Evolutionary conservation across 2,888 invertebrate species (phyloP).

Genomic region (Myopa testacea): DNA sequence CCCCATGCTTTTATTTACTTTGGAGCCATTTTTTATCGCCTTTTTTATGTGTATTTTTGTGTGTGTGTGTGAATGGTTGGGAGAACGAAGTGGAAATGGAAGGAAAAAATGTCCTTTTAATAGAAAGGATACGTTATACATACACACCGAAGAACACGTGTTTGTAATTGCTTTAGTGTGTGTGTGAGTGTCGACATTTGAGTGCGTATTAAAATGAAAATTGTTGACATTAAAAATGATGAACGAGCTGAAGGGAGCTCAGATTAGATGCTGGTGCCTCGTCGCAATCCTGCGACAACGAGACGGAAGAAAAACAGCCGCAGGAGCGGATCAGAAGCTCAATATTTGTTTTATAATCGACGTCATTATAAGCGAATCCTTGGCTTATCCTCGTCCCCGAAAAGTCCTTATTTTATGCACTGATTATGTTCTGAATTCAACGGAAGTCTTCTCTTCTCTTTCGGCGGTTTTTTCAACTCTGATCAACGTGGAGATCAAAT

Average conservation of each 20-base stretch:
- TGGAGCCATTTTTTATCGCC: constrained; percentile 12
- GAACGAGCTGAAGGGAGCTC: not conserved
- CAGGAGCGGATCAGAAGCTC: not conserved
- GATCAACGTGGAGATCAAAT: no score
- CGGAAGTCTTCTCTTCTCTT: no score
- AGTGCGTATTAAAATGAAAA: constrained; percentile 3
- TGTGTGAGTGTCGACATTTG: not conserved
- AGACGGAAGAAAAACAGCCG: not conserved
- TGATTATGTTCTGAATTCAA: no score
- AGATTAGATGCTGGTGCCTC: not conserved
- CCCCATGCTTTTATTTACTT: not conserved
- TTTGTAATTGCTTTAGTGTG: not conserved
- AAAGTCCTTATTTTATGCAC: no score
- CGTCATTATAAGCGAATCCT: not conserved
- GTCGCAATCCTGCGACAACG: no score
- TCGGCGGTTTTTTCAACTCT: no score
- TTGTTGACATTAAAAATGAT: constrained; percentile 23
- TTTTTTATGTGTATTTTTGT: not conserved
- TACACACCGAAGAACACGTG: constrained; percentile 7
- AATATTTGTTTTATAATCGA: not conserved
- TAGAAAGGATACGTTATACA: not conserved
- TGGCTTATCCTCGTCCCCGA: not conserved
- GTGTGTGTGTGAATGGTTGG: not conserved
- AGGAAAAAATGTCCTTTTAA: not conserved
- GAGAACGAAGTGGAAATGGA: not conserved